Conservation (phyloP, 2,797 vertebrate species). For the Squalus acanthias region DNA sequence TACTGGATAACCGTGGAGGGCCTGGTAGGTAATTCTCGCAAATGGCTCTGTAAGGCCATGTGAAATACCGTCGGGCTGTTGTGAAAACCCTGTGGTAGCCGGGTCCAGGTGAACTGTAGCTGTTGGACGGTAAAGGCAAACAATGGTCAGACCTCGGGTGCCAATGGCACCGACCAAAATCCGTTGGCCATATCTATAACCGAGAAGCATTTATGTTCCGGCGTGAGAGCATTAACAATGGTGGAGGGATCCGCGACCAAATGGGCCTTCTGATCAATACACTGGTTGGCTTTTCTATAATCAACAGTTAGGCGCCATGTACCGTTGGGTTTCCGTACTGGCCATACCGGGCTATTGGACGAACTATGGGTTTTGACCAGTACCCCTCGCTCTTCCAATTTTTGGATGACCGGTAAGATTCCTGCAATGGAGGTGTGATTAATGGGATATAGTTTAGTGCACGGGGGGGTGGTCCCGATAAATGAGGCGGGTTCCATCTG, state of each 20-base stretch:
- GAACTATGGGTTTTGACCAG: background rate
- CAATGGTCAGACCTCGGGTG: background rate
- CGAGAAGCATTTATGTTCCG: too few relatives aligned
- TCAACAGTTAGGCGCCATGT: background rate
- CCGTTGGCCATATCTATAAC: background rate
- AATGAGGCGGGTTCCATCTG: background rate
- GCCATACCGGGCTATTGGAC: background rate
- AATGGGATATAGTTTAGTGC: background rate
- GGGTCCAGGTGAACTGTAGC: background rate
- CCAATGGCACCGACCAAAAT: background rate
- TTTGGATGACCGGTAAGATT: background rate
- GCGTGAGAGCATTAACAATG: too few relatives aligned
- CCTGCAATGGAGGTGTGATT: background rate
- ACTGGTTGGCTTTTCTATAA: background rate
- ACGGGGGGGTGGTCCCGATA: background rate
- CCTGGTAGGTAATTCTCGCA: too few relatives aligned
- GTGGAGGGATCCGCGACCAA: too few relatives aligned
- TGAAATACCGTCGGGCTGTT: too few relatives aligned
- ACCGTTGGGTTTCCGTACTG: background rate
- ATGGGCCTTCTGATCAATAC: background rate
- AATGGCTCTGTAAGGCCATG: too few relatives aligned
- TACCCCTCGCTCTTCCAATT: background rate
- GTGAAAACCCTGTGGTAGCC: background rate
- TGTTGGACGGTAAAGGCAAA: background rate
- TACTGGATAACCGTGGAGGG: too few relatives aligned